These are phyloP conservation scores for Cinara cedri DNA, from an alignment of 2,888 invertebrate species.

Conservation along the genomic window DNA sequence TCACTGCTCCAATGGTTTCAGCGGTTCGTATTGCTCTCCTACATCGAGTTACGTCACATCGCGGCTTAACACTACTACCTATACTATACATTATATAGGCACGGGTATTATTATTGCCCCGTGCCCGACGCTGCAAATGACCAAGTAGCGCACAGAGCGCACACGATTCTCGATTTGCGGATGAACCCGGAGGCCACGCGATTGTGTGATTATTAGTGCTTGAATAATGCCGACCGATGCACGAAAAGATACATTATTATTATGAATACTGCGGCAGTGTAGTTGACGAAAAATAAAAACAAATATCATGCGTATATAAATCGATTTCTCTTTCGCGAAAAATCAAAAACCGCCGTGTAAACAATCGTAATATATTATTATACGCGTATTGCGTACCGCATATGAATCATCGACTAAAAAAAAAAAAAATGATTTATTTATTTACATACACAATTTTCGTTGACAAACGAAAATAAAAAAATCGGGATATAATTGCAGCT, in stretches of 20 bases:
- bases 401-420: too few species aligned
- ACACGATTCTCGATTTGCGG: conserved; percentile 38
- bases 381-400: too few species aligned
- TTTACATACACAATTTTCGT: too few species aligned
- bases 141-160: conserved; percentile 26
- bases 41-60: conserved; percentile 25
- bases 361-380: too few species aligned
- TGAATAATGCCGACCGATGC: conserved; percentile 46
- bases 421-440: too few species aligned
- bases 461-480: too few species aligned
- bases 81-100: too few species aligned
- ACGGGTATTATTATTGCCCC: conserved; percentile 12
- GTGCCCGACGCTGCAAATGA: conserved; percentile 28
- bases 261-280: not conserved
- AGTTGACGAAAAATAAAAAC: conserved; percentile 3
- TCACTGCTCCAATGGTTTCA: conserved; percentile 16
- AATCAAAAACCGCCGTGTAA: conserved; percentile 2
- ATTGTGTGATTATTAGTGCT: conserved; percentile 49
- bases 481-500: too few species aligned
- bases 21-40: not conserved
- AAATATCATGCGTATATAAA: conserved; percentile 9
- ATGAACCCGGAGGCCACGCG: conserved; percentile 35
- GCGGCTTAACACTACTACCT: conserved; percentile 30
- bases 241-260: conserved; percentile 36
- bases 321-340: conserved; percentile 45